Evolutionary conservation across 2,888 invertebrate species (phyloP).

Genomic region (Megamerina dolium): DNA sequence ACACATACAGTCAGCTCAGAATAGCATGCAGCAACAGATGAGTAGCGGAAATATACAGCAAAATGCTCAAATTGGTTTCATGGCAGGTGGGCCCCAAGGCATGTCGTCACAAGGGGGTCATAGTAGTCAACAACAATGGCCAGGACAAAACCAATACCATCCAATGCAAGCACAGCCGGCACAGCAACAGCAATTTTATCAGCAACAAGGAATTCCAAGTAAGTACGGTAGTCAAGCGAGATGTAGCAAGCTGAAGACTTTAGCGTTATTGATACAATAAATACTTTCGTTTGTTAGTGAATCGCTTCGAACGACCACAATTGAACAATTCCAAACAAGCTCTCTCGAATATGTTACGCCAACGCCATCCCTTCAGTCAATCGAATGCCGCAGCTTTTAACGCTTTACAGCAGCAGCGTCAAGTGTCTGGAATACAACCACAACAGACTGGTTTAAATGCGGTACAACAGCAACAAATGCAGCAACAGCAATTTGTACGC

Average conservation of each 20-base stretch:
- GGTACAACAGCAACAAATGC: conserved; percentile 35
- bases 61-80: conserved; percentile 43
- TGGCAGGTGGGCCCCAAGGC: conserved; percentile 32
- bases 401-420: conserved; percentile 38
- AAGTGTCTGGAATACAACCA: conserved; percentile 34
- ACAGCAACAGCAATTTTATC: conserved; percentile 37
- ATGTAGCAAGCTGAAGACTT: neutral
- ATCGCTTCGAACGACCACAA: conserved; percentile 48
- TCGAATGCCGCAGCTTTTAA: conserved; percentile 34
- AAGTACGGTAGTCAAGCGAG: no score
- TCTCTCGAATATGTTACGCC: conserved; percentile 75
- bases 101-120: conserved; percentile 50
- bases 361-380: conserved; percentile 60
- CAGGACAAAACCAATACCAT: conserved; percentile 39
- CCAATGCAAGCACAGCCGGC: conserved; percentile 36
- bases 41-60: conserved; percentile 39
- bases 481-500: conserved; percentile 42
- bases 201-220: conserved; percentile 47
- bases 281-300: conserved; percentile 31
- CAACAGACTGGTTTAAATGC: conserved; percentile 32
- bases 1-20: conserved; percentile 39
- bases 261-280: neutral
- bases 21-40: conserved; percentile 42
- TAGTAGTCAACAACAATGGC: conserved; percentile 50
- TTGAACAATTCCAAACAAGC: conserved; percentile 74